Conservation (phyloP, 2,113 vertebrate species). For the Tautogolabrus adspersus region DNA sequence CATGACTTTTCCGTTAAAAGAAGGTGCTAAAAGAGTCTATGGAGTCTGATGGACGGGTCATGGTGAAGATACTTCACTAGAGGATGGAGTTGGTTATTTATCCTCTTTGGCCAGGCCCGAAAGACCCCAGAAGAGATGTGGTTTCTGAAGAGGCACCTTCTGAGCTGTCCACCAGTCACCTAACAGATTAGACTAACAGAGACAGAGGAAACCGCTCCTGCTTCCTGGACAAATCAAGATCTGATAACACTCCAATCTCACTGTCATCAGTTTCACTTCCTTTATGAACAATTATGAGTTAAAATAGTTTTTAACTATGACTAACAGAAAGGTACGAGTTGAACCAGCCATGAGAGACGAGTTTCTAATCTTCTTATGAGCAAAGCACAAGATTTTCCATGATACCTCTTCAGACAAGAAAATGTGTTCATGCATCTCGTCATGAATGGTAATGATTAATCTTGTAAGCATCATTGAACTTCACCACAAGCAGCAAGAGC, state of each 20-base stretch:
- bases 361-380: background rate
- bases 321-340: background rate
- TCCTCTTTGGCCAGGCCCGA: conserved; percentile 37
- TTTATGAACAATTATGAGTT: conserved; percentile 20
- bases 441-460: background rate
- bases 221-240: conserved; percentile 26
- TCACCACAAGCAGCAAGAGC: conserved; percentile 28
- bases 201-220: conserved; percentile 5
- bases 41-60: conserved; percentile 51
- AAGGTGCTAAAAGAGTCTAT: conserved; percentile 38
- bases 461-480: conserved; percentile 16
- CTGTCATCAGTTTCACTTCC: conserved; percentile 16
- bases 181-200: conserved; percentile 41
- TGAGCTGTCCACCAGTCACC: conserved; percentile 40
- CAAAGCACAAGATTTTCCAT: background rate
- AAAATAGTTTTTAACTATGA: background rate
- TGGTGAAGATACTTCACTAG: conserved; percentile 34
- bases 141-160: conserved; percentile 43
- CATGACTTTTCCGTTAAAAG: conserved; percentile 64
- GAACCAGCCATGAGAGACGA: background rate
- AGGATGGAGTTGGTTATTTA: conserved; percentile 48
- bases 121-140: conserved; percentile 36
- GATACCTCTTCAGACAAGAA: background rate
- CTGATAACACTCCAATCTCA: conserved; percentile 14
- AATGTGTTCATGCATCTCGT: background rate